Conservation (phyloP, 2,113 vertebrate species). For the Pipra filicauda region DNA sequence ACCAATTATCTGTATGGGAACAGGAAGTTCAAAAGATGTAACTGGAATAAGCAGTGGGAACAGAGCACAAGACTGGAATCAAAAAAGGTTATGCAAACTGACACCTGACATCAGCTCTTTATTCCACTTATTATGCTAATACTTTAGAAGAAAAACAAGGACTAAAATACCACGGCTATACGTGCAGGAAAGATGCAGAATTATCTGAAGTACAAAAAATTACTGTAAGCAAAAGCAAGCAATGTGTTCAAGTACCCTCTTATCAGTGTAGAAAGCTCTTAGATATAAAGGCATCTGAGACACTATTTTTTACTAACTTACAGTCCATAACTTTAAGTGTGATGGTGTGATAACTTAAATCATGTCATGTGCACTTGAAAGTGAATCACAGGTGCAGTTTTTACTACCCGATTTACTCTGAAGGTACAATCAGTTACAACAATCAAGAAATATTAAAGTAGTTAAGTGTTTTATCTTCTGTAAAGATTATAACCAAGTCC, state of each 20-base stretch:
- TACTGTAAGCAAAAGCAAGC: not conserved
- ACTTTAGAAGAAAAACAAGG: conserved; percentile 13
- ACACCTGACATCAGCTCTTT: not conserved
- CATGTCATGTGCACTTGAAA: accelerated
- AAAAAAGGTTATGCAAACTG: conserved; percentile 7
- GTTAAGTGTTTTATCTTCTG: not conserved
- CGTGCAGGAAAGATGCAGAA: not conserved
- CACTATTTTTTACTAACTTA: not conserved
- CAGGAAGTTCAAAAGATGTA: conserved; percentile 21
- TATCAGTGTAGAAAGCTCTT: not conserved
- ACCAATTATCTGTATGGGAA: not conserved
- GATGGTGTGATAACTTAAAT: not conserved
- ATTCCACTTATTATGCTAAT: not conserved
- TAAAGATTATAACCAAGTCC: not conserved
- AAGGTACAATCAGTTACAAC: not conserved
- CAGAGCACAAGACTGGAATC: not conserved
- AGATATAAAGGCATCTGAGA: not conserved
- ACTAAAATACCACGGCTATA: not conserved
- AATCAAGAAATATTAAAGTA: not conserved
- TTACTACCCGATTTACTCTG: not conserved
- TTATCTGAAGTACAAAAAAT: not conserved
- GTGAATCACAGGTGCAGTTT: not conserved
- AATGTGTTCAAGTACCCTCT: not conserved
- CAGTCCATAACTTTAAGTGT: not conserved
- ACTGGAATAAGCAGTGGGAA: conserved; percentile 29